These are phyloP conservation scores for Trichechus manatus DNA, from an alignment of 2,113 vertebrate species.

Conservation along the genomic window DNA sequence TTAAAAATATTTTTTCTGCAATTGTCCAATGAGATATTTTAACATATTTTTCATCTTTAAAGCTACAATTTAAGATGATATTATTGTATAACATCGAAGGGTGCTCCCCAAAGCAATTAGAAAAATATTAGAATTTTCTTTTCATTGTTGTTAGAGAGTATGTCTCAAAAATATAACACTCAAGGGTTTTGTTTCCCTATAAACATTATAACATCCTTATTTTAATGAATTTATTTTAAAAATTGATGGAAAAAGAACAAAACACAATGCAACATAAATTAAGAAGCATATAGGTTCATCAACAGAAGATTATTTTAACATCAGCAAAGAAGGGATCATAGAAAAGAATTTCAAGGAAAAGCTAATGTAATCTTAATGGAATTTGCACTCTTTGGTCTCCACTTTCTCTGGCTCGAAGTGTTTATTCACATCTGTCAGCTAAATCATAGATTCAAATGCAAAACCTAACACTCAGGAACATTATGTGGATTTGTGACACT, in stretches of 20 bases:
- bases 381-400: conserved; percentile 26
- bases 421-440: conserved; percentile 83
- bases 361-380: neutral
- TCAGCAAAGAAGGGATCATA: neutral
- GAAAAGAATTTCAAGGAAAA: conserved; percentile 36
- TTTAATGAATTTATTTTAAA: conserved; percentile 46
- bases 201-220: neutral
- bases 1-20: neutral
- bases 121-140: neutral
- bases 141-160: neutral
- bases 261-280: neutral
- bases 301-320: neutral
- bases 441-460: conserved; percentile 84
- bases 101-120: conserved; percentile 7
- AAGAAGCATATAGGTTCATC: neutral
- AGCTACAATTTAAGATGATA: neutral
- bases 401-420: conserved; percentile 72
- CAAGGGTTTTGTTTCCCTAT: neutral
- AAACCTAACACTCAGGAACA: conserved; percentile 84
- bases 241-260: neutral
- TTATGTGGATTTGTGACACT: conserved; percentile 87
- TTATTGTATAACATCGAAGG: neutral
- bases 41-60: neutral
- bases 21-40: neutral
- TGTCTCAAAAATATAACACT: neutral